phyloP scores from a whole-genome alignment of 2,113 vertebrate genomes.

The Tursiops truncatus region DNA sequence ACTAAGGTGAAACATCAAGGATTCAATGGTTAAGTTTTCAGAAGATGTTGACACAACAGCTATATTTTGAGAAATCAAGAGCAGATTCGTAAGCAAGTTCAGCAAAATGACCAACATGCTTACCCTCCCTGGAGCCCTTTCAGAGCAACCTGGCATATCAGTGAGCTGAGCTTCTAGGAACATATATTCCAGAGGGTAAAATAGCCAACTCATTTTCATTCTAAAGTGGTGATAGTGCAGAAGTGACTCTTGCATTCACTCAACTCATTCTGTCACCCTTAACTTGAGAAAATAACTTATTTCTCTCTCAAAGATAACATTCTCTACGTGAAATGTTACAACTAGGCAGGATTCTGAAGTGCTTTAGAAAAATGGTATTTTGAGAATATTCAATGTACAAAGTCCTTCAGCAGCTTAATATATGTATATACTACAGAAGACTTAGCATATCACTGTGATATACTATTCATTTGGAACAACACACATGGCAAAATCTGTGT shows the following conservation, averaged over 20 bases:
- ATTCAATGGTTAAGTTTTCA: slow-evolving; percentile 39
- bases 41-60: not conserved
- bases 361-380: not conserved
- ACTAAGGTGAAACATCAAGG: not conserved
- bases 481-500: not conserved
- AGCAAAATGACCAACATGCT: not conserved
- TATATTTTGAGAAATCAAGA: slow-evolving; percentile 40
- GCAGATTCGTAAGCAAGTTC: not conserved
- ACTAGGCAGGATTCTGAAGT: not conserved
- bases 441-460: not conserved
- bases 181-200: not conserved
- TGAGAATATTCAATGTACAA: not conserved
- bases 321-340: not conserved
- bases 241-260: not conserved
- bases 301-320: slow-evolving; percentile 29
- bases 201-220: not conserved
- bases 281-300: slow-evolving; percentile 18
- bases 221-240: not conserved
- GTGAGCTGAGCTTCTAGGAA: not conserved
- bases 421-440: not conserved
- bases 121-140: not conserved
- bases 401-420: not conserved
- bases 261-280: slow-evolving; percentile 16
- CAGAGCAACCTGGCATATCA: not conserved
- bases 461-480: slow-evolving; percentile 14